These are phyloP conservation scores for Oscheius sp. DNA, from an alignment of 2,888 invertebrate genomes.

Conservation along the genomic window DNA sequence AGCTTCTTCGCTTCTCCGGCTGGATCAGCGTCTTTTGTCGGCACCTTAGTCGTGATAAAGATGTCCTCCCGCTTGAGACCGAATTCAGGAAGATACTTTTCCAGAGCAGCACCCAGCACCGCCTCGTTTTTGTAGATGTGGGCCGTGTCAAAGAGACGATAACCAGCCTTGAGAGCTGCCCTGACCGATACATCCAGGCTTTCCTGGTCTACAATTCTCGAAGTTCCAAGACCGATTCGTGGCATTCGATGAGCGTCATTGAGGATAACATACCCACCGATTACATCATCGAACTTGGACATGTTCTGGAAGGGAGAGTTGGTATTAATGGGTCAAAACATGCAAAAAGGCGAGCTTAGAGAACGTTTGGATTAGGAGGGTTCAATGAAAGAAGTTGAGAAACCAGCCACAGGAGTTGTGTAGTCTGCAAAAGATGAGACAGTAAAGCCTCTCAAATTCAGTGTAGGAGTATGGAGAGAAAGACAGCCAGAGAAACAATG, in stretches of 20 bases:
- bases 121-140: conserved; percentile 83
- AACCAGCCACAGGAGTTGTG: no score
- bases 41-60: conserved; percentile 85
- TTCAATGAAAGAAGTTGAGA: no score
- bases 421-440: no score
- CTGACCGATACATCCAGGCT: conserved; percentile 45
- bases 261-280: conserved; percentile 17
- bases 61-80: conserved; percentile 82
- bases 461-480: no score
- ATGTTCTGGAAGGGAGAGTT: background rate
- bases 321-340: background rate
- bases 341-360: no score
- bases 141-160: conserved; percentile 84
- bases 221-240: conserved; percentile 61
- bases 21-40: conserved; percentile 72
- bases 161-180: conserved; percentile 76
- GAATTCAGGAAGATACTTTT: conserved; percentile 80
- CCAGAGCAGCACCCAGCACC: conserved; percentile 79
- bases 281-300: conserved; percentile 2
- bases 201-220: conserved; percentile 54
- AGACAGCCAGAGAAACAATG: no score
- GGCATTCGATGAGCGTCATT: conserved; percentile 57
- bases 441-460: no score
- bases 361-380: no score
- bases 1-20: conserved; percentile 45